These are phyloP conservation scores for Crocuta crocuta DNA, from an alignment of 2,113 vertebrate genomes.

Conservation along the genomic window DNA sequence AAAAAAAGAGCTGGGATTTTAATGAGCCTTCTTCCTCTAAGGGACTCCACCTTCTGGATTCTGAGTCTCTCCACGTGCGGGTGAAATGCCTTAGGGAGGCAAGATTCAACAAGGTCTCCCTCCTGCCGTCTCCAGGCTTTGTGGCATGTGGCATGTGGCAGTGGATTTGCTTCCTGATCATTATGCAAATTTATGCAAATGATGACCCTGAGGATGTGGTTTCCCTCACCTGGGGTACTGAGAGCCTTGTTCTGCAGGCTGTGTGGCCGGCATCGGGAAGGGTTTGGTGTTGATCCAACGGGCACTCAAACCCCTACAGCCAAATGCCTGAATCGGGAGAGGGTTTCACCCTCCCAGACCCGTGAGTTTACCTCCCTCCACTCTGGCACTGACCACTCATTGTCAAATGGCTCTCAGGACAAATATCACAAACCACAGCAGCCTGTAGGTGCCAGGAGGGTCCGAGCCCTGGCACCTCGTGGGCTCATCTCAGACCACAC, in stretches of 20 bases:
- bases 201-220: accelerated
- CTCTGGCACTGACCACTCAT: not conserved
- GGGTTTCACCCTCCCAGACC: not conserved
- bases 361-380: not conserved
- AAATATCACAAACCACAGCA: not conserved
- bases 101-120: not conserved
- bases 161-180: too few species aligned
- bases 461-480: not conserved
- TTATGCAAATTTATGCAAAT: accelerated
- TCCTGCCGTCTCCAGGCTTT: not conserved
- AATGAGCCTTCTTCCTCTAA: not conserved
- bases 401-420: not conserved
- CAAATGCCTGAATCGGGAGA: not conserved
- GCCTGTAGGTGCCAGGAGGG: not conserved
- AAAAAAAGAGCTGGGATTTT: not conserved
- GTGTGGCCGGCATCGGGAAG: not conserved
- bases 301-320: not conserved
- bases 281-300: not conserved
- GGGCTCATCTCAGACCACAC: accelerated
- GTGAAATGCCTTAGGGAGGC: not conserved
- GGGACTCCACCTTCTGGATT: not conserved
- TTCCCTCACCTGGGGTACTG: not conserved
- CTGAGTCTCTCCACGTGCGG: not conserved
- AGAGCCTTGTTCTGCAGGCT: not conserved
- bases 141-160: too few species aligned